Base-by-base conservation (phyloP, 37 sponge, comb jelly and placozoan genomes). In the Beroe ovata region DNA sequence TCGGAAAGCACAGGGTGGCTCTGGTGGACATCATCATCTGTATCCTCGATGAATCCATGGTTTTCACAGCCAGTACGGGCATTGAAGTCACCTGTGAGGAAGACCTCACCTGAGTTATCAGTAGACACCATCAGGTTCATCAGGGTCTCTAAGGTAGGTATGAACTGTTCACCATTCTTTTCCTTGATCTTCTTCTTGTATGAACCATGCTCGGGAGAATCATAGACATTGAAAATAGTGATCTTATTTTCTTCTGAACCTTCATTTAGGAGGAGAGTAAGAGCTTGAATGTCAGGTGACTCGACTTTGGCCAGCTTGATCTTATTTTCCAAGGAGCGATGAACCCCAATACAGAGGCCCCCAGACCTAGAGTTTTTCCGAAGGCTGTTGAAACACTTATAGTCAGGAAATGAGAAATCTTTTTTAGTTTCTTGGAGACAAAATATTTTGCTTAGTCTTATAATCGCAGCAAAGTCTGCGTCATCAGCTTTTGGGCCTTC, bases 401-500 rank as follows among this genome's bases (percentile, higher is more conserved):
- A 66, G 3, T 66, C 63, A 6, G 63, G 63, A 23, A 62, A 16
- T 25, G 23, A 25, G 28, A 62, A 6, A 4, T 62, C 21, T 25
- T 16, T 16, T 62, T 62, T 62, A 14, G 63, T 62, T 62, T 62
- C 63, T 23, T 62, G 63, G 19, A 62, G 29, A 16, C 36, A 66
- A 16, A 66, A 62, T 21, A 62, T 62, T 21, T 62, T 21, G 63
- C 63, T n/a, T 16, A 6, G 4, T 62, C 20, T 62, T 16, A 62
- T 4, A 23, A 62, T 21, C 4, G 8, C 63, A 20, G 29, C 8
- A 16, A 62, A 25, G 23, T 62, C 63, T 4, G 3, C 20, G 6
- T 21, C 23, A 4, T 62, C 28, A 6, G 63, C 20, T 16, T 62
- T 62, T 4, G 23, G 23, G 28, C 63, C 63, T 6, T 25, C 23